phyloP scores from a whole-genome alignment of 1,140 invertebrate genomes.

The Calephelis nemesis region DNA sequence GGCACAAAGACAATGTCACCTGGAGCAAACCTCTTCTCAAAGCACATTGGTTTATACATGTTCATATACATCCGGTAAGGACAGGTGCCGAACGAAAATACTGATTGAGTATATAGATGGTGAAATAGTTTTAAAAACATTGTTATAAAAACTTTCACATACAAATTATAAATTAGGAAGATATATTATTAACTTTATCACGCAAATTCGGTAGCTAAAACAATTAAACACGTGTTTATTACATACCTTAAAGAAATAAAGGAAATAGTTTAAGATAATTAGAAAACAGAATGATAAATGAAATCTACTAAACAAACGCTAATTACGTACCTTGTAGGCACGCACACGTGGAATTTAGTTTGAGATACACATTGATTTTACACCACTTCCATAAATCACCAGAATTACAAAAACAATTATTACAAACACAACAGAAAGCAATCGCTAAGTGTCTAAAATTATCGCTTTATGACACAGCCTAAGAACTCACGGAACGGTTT shows the following conservation, averaged over 20 bases:
- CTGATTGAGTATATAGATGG: slow-evolving; percentile 41
- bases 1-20: slow-evolving; percentile 61
- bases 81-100: slow-evolving; percentile 48
- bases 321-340: slow-evolving; percentile 42
- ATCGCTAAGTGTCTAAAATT: slow-evolving; percentile 26
- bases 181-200: slow-evolving; percentile 31
- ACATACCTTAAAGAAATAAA: slow-evolving; percentile 37
- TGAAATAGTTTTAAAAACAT: no score
- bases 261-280: slow-evolving; percentile 22
- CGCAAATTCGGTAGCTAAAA: slow-evolving; percentile 32
- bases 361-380: slow-evolving; percentile 60
- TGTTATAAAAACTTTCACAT: slow-evolving; percentile 32
- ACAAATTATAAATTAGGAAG: slow-evolving; percentile 35
- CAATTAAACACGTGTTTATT: slow-evolving; percentile 41
- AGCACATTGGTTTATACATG: slow-evolving; percentile 67
- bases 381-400: slow-evolving; percentile 72
- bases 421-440: slow-evolving; percentile 62
- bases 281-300: slow-evolving; percentile 14
- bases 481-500: no score
- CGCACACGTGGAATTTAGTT: slow-evolving; percentile 68
- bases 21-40: slow-evolving; percentile 51
- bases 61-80: slow-evolving; percentile 43
- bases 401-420: slow-evolving; percentile 61
- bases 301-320: slow-evolving; percentile 68
- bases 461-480: no score